Conservation (phyloP, 2,797 vertebrate species). For the Meda fulgida region DNA sequence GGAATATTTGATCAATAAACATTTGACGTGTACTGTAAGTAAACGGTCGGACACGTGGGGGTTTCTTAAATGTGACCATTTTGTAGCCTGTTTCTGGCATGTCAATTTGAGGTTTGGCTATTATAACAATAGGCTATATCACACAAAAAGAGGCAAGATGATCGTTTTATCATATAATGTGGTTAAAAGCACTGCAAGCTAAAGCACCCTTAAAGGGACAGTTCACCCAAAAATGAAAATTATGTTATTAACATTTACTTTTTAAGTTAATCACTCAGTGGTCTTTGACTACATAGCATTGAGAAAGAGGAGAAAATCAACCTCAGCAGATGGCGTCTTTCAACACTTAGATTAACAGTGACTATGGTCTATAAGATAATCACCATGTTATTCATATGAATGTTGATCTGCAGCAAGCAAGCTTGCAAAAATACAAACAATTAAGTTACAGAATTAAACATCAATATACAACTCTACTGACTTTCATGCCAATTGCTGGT, state of each 20-base stretch:
- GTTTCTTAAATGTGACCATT: constrained; percentile 30
- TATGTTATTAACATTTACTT: neutral
- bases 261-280: neutral
- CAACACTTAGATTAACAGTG: neutral
- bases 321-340: neutral
- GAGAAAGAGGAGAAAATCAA: neutral
- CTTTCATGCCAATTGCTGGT: neutral
- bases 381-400: neutral
- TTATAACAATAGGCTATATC: neutral
- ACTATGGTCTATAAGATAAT: neutral
- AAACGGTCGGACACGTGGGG: constrained; percentile 48
- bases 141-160: neutral
- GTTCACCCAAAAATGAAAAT: neutral
- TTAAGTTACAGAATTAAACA: constrained; percentile 5
- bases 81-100: constrained; percentile 8
- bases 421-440: neutral
- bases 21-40: constrained; percentile 78
- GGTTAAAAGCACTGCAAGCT: neutral
- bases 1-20: constrained; percentile 87
- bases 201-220: neutral
- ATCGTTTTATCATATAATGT: neutral
- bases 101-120: neutral
- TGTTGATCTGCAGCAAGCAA: neutral
- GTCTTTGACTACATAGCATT: neutral
- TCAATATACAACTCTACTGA: neutral